These are phyloP conservation scores for Belgica antarctica DNA, from an alignment of 2,888 invertebrate species.

Conservation along the genomic window DNA sequence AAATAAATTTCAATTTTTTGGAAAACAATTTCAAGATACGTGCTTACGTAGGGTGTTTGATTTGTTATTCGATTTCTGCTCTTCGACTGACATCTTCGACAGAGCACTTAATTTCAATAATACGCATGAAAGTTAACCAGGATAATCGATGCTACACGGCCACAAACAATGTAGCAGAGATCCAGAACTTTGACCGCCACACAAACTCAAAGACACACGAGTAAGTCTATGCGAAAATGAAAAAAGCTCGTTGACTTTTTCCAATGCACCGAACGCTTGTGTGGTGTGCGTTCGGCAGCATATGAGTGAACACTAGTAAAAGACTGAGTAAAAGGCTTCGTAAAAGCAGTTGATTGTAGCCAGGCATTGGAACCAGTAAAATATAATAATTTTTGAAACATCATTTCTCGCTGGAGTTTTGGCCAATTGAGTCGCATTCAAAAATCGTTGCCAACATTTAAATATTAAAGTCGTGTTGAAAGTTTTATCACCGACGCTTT, in stretches of 20 bases:
- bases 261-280: not conserved
- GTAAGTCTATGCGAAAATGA: not conserved
- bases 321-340: slow-evolving; percentile 7
- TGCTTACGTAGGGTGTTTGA: too few relatives aligned
- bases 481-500: not conserved
- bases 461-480: not conserved
- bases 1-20: too few relatives aligned
- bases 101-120: too few relatives aligned
- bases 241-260: not conserved
- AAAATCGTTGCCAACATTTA: not conserved
- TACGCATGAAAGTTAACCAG: too few relatives aligned
- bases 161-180: too few relatives aligned
- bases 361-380: slow-evolving; percentile 21
- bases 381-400: slow-evolving; percentile 28
- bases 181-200: too few relatives aligned
- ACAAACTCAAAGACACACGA: too few relatives aligned
- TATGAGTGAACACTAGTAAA: not conserved
- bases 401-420: slow-evolving; percentile 27
- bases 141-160: too few relatives aligned
- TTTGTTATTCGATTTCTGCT: too few relatives aligned
- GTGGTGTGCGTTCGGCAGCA: slow-evolving; percentile 1
- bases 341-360: slow-evolving; percentile 9
- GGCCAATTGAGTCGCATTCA: slow-evolving; percentile 21
- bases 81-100: too few relatives aligned
- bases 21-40: too few relatives aligned